phyloP scores from a whole-genome alignment of 2,113 vertebrate genomes.

The Etheostoma spectabile region DNA sequence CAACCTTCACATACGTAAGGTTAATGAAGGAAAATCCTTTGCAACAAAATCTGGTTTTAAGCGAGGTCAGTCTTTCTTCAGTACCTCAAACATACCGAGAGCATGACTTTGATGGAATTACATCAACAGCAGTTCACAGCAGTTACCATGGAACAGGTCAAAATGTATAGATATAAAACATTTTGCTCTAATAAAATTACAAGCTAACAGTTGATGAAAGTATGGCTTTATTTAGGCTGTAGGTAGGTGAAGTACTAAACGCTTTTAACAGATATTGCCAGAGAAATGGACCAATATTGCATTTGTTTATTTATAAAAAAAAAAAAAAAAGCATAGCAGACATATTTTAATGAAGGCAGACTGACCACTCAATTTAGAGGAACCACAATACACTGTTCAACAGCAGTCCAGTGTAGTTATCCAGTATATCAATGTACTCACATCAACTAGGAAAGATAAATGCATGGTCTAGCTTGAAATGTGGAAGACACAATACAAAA shows the following conservation, averaged over 20 bases:
- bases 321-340: background rate
- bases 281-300: slow-evolving; percentile 25
- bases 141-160: background rate
- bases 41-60: background rate
- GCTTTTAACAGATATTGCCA: slow-evolving; percentile 1
- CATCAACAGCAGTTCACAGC: background rate
- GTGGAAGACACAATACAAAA: slow-evolving; percentile 27
- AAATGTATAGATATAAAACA: background rate
- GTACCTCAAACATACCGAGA: background rate
- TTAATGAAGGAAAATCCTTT: background rate
- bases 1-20: background rate
- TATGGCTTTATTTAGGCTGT: slow-evolving; percentile 14
- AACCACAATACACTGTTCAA: slow-evolving; percentile 42
- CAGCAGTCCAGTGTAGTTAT: slow-evolving; percentile 33
- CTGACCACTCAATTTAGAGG: slow-evolving; percentile 10
- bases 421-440: slow-evolving; percentile 34
- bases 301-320: slow-evolving; percentile 26
- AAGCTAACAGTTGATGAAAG: background rate
- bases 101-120: background rate
- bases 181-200: background rate
- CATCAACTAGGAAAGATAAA: slow-evolving; percentile 43
- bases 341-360: slow-evolving; percentile 27
- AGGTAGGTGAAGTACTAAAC: slow-evolving; percentile 17
- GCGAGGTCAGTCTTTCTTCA: background rate
- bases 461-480: slow-evolving; percentile 20